These are phyloP conservation scores for Bradypodion pumilum DNA, from an alignment of 2,797 vertebrate genomes.

Conservation along the genomic window DNA sequence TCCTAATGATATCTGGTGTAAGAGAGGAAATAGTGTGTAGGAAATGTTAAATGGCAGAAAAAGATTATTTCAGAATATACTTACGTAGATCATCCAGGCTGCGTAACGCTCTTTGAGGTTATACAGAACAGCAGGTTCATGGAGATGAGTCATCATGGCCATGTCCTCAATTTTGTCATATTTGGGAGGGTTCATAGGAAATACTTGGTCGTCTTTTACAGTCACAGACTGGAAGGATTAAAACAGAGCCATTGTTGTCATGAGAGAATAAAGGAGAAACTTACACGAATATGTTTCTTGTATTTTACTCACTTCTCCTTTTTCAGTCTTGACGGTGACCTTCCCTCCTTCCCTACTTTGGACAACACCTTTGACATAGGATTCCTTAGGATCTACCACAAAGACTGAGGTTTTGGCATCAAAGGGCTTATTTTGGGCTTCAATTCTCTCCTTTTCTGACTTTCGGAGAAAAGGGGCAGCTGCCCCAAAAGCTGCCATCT, in stretches of 20 bases:
- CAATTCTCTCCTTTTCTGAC: constrained; percentile 83
- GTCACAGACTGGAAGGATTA: constrained; percentile 70
- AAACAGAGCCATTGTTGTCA: background rate
- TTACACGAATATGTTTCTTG: background rate
- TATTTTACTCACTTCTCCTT: constrained; percentile 69
- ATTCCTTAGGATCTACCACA: constrained; percentile 79
- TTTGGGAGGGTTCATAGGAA: constrained; percentile 88
- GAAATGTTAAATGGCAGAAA: background rate
- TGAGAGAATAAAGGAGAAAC: background rate
- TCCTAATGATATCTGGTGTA: background rate
- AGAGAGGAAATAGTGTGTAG: background rate
- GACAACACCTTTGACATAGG: constrained; percentile 82
- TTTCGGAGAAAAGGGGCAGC: constrained; percentile 84
- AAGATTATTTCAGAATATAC: constrained; percentile 35
- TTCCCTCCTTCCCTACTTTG: constrained; percentile 80
- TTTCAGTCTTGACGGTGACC: constrained; percentile 79
- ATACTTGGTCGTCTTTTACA: constrained; percentile 76
- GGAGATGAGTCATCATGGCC: constrained; percentile 95
- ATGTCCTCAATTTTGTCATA: constrained; percentile 93
- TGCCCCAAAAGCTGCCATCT: constrained; percentile 83
- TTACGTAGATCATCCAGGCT: constrained; percentile 94
- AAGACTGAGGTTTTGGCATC: constrained; percentile 85
- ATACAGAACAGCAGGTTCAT: constrained; percentile 87
- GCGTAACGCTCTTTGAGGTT: constrained; percentile 93
- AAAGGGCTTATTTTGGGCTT: constrained; percentile 84